phyloP scores from a whole-genome alignment of 2,888 invertebrate species.

The Agonopterix arenella region DNA sequence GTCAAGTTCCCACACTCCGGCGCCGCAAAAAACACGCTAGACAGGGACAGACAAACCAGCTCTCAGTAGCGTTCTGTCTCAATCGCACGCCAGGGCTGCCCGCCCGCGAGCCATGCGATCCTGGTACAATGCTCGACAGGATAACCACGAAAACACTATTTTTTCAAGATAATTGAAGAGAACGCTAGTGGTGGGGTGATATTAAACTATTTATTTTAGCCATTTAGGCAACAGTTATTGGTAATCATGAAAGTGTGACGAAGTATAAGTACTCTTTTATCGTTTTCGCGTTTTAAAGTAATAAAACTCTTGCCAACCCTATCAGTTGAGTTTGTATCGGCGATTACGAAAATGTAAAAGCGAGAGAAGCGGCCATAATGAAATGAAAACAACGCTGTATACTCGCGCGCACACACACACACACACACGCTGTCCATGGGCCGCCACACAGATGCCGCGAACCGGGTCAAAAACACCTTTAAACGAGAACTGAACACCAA shows the following conservation, averaged over 20 bases:
- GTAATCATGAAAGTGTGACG: not conserved
- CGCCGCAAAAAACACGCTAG: slow-evolving; percentile 72
- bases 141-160: slow-evolving; percentile 58
- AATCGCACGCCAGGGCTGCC: slow-evolving; percentile 57
- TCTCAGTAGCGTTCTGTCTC: slow-evolving; percentile 46
- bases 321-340: slow-evolving; percentile 52
- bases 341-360: slow-evolving; percentile 72
- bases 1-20: slow-evolving; percentile 75
- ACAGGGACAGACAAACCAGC: slow-evolving; percentile 42
- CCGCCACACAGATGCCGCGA: slow-evolving; percentile 44
- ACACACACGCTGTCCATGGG: slow-evolving; percentile 28
- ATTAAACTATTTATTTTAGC: not conserved
- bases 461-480: slow-evolving; percentile 75
- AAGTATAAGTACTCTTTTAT: not conserved
- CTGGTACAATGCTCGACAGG: slow-evolving; percentile 40
- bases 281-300: slow-evolving; percentile 13
- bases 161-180: slow-evolving; percentile 47
- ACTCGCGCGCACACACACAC: slow-evolving; percentile 50
- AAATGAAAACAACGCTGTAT: slow-evolving; percentile 65
- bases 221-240: not conserved
- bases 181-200: slow-evolving; percentile 3
- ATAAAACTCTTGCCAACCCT: slow-evolving; percentile 53
- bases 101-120: slow-evolving; percentile 22
- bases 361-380: slow-evolving; percentile 68
- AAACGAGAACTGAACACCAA: slow-evolving; percentile 64